phyloP scores from a whole-genome alignment of 2,888 invertebrate genomes.

The Drosophila borealis region DNA sequence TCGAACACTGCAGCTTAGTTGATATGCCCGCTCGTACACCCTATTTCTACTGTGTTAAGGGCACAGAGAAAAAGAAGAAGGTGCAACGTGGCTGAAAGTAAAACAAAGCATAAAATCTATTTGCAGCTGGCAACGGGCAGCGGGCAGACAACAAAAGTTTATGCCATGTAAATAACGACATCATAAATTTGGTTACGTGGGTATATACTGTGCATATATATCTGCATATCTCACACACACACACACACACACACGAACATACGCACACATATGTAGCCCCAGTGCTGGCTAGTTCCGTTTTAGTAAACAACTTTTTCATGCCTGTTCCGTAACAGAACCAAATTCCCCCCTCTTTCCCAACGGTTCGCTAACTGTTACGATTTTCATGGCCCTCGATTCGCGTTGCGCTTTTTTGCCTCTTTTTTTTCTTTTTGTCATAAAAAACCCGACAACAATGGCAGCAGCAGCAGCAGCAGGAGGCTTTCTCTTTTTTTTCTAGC shows the following conservation, averaged over 20 bases:
- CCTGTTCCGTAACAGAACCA: conserved; percentile 6
- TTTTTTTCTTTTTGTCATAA: conserved; percentile 55
- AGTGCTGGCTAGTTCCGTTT: conserved; percentile 67
- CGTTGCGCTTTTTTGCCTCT: conserved; percentile 18
- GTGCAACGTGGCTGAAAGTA: conserved; percentile 47
- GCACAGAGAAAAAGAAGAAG: conserved; percentile 25
- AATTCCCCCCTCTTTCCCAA: conserved; percentile 27
- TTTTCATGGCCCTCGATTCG: conserved; percentile 57
- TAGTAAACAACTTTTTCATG: conserved; percentile 58
- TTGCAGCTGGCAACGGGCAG: conserved; percentile 53
- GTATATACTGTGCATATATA: conserved; percentile 20
- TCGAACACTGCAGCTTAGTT: neutral
- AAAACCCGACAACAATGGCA: conserved; percentile 67
- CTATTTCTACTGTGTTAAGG: conserved; percentile 25
- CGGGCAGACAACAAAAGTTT: conserved; percentile 66
- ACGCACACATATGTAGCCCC: conserved; percentile 23
- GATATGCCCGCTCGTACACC: neutral
- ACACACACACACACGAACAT: neutral
- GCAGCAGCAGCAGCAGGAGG: conserved; percentile 18
- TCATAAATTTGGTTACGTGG: conserved; percentile 75
- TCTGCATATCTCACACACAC: conserved; percentile 56
- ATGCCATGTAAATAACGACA: conserved; percentile 80
- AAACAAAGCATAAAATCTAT: conserved; percentile 78
- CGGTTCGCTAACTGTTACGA: conserved; percentile 59
- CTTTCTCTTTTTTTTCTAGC: conserved; percentile 28